Conservation (phyloP, 2,888 invertebrate species). For the Baronia brevicornis region DNA sequence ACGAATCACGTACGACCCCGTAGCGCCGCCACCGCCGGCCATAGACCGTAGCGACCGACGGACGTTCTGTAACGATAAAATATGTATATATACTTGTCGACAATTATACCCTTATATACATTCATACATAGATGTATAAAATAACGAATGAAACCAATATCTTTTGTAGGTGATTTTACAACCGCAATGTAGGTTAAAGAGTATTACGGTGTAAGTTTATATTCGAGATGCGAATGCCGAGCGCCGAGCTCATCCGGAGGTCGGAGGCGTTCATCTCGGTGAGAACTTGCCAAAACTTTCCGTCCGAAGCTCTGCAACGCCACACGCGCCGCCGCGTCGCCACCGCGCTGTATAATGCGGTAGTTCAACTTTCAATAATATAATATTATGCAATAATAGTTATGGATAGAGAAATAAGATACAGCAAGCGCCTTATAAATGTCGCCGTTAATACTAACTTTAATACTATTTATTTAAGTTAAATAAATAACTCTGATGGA, state of each 20-base stretch:
- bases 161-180: slow-evolving; percentile 77
- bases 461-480: no score
- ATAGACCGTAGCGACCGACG: slow-evolving; percentile 61
- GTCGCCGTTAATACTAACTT: no score
- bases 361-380: slow-evolving; percentile 24
- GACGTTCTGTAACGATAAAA: slow-evolving; percentile 60
- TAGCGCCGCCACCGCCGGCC: slow-evolving; percentile 51
- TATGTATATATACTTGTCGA: slow-evolving; percentile 64
- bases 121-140: slow-evolving; percentile 69
- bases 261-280: slow-evolving; percentile 47
- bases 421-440: no score
- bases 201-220: slow-evolving; percentile 62
- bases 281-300: slow-evolving; percentile 68
- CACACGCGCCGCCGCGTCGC: slow-evolving; percentile 33
- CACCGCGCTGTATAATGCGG: slow-evolving; percentile 14
- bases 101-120: slow-evolving; percentile 74
- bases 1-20: slow-evolving; percentile 71
- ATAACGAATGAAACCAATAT: slow-evolving; percentile 76
- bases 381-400: no score
- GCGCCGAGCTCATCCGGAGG: slow-evolving; percentile 48
- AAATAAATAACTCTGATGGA: no score
- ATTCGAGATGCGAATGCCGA: slow-evolving; percentile 61
- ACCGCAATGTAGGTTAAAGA: slow-evolving; percentile 72
- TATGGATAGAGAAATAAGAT: no score
- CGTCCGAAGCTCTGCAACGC: slow-evolving; percentile 66